Base-by-base conservation (phyloP, 2,888 invertebrate species). In the Spisula subtruncata region DNA sequence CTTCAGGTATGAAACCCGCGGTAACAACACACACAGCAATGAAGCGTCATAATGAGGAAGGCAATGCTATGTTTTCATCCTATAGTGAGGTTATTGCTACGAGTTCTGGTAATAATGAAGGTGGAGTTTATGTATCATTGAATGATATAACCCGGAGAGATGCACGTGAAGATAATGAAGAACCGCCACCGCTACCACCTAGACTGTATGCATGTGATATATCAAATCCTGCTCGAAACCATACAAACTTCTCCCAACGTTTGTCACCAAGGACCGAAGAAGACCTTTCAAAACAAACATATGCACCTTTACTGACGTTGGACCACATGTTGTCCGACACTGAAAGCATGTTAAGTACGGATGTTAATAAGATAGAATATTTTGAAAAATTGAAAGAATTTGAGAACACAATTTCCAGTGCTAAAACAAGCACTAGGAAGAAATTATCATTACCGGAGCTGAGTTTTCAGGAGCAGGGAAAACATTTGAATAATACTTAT, bases 381-480 rank as follows among this genome's bases (percentile, higher is more conserved):
- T 83, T 86, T 51, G 75, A 86, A 35, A 66, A 84, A 25, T 83
- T 89, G 25, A 89, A 86, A 83, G 89, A 89, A 48, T 89, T 89
- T 48, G 89, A 81, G 71, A 41, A 83, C 18, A 83, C 83, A 18
- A 29, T 89, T 2, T 75, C 16, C 25, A 75, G 35, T 75, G 60
- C 20, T 1, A 66, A 66, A 25, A 25, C 25, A 6, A 66, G 25
- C 60, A 10, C 5, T 1, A 66, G 60, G n/a, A 20, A 66, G 12
- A 66, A 66, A 66, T 0, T 66, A 25, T 66, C 60, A 25, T 10
- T 25, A 10, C 60, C 60, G 25, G 25, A 66, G n/a, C 12, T 66
- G 12, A 16, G 51, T 51, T 51, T 51, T 51, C 51, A 51, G 4
- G 51, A 16, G 51, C 51, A 51, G 12, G 51, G 16, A 12, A 51